Percentiles rank a stretch among this genome's conserved stretches.
Conservation (phyloP, 2,113 vertebrate species). For the Myxocyprinus asiaticus region DNA sequence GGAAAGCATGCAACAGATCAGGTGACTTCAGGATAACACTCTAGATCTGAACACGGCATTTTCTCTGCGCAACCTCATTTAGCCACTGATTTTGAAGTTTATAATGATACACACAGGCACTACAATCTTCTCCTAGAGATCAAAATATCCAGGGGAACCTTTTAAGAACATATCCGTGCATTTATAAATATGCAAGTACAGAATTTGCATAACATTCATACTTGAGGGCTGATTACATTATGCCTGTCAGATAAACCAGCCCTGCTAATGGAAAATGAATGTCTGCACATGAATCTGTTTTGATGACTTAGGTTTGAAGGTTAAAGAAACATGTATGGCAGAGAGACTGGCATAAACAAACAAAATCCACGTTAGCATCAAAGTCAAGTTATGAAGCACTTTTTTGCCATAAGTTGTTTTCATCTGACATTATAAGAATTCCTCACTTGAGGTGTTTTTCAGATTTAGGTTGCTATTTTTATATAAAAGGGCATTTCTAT, state of each 20-base stretch:
- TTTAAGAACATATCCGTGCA: conserved; percentile 58
- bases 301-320: conserved; percentile 26
- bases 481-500: no score
- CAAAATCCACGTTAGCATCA: conserved; percentile 2
- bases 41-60: not conserved
- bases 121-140: conserved; percentile 30
- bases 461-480: no score
- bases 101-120: conserved; percentile 23
- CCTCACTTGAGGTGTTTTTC: no score
- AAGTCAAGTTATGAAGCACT: conserved; percentile 6
- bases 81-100: conserved; percentile 1
- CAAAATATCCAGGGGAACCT: conserved; percentile 50
- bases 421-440: no score
- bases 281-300: conserved; percentile 9
- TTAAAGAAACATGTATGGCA: not conserved
- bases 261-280: conserved; percentile 31
- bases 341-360: not conserved
- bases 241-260: conserved; percentile 4
- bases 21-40: not conserved
- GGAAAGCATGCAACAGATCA: no score
- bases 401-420: no score
- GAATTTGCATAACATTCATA: conserved; percentile 55
- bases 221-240: conserved; percentile 50
- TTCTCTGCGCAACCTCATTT: not conserved
- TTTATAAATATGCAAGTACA: conserved; percentile 54